Percentiles rank a stretch among this genome's conserved stretches.
These are phyloP conservation scores for Nixonia krombeini DNA, from an alignment of 1,140 invertebrate species.

Conservation along the genomic window DNA sequence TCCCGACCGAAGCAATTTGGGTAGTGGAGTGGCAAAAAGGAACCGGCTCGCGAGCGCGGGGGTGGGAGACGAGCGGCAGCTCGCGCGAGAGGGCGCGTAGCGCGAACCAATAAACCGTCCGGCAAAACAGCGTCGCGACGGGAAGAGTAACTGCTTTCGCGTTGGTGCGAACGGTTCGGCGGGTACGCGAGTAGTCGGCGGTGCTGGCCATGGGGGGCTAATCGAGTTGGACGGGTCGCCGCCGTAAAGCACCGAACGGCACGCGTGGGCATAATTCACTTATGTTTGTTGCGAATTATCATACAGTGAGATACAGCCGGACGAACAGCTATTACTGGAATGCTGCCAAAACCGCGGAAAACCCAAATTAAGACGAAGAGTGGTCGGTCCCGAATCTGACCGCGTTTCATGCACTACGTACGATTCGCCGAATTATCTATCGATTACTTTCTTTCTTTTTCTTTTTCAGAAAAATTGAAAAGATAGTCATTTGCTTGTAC, in stretches of 20 bases:
- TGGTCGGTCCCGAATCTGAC: too few species aligned
- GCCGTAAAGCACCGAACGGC: conserved; percentile 60
- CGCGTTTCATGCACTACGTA: too few species aligned
- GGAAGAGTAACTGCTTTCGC: conserved; percentile 32
- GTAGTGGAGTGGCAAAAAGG: conserved; percentile 28
- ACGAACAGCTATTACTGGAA: conserved; percentile 64
- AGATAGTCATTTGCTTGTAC: too few species aligned
- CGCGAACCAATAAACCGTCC: conserved; percentile 25
- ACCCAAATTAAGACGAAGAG: conserved; percentile 46
- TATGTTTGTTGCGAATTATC: conserved; percentile 68
- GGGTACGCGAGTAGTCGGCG: conserved; percentile 25
- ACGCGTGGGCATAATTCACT: conserved; percentile 68
- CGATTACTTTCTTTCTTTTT: neutral
- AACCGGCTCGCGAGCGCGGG: neutral
- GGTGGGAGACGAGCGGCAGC: conserved; percentile 1
- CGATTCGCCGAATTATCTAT: conserved; percentile 16
- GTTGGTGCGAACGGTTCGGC: conserved; percentile 23
- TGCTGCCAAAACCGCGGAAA: conserved; percentile 61
- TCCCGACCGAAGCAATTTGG: conserved; percentile 40
- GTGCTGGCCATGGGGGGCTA: conserved; percentile 35
- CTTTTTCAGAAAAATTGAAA: too few species aligned
- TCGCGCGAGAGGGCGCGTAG: conserved; percentile 17
- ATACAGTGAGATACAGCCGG: conserved; percentile 64
- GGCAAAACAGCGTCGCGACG: conserved; percentile 22
- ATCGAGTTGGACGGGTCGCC: conserved; percentile 52